Evolutionary conservation across 2,797 vertebrate genomes (phyloP).

Genomic region (Menidia menidia): DNA sequence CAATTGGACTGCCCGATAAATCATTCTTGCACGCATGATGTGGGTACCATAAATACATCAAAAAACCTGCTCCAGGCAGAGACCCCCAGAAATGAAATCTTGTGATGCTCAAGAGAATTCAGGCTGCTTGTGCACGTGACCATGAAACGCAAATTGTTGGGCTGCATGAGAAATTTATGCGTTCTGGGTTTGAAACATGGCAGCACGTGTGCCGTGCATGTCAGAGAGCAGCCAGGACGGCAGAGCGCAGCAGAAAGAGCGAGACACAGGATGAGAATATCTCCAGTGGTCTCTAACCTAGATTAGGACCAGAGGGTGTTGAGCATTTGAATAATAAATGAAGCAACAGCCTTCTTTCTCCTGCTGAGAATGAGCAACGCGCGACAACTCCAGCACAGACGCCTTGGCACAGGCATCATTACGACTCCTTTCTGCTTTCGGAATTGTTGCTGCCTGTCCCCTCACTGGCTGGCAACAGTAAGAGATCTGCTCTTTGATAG

Average conservation of each 20-base stretch:
- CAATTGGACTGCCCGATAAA: constrained; percentile 46
- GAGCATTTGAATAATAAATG: constrained; percentile 77
- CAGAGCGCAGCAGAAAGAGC: constrained; percentile 1
- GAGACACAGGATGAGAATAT: constrained; percentile 24
- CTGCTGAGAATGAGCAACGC: constrained; percentile 38
- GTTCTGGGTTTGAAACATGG: constrained; percentile 52
- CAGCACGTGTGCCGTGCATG: constrained; percentile 62
- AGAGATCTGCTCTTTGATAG: constrained; percentile 51
- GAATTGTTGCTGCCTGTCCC: constrained; percentile 1
- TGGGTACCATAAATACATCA: constrained; percentile 40
- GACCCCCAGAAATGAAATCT: constrained; percentile 79
- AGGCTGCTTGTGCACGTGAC: constrained; percentile 65
- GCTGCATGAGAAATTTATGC: constrained; percentile 73
- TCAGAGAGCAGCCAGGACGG: constrained; percentile 36
- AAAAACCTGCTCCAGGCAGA: constrained; percentile 41
- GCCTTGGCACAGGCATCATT: constrained; percentile 28
- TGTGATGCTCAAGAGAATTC: constrained; percentile 62
- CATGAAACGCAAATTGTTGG: constrained; percentile 54
- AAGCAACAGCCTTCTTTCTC: constrained; percentile 53
- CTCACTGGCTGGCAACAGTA: constrained; percentile 27
- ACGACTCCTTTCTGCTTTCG: constrained; percentile 33
- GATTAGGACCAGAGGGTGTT: constrained; percentile 72
- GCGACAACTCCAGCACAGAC: constrained; percentile 31
- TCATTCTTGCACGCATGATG: constrained; percentile 32
- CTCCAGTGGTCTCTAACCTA: constrained; percentile 76